A percentile compares a stretch with the other conserved stretches of the same genome.
phyloP scores from a whole-genome alignment of 1,140 invertebrate species.

The Mylabris phalerata region DNA sequence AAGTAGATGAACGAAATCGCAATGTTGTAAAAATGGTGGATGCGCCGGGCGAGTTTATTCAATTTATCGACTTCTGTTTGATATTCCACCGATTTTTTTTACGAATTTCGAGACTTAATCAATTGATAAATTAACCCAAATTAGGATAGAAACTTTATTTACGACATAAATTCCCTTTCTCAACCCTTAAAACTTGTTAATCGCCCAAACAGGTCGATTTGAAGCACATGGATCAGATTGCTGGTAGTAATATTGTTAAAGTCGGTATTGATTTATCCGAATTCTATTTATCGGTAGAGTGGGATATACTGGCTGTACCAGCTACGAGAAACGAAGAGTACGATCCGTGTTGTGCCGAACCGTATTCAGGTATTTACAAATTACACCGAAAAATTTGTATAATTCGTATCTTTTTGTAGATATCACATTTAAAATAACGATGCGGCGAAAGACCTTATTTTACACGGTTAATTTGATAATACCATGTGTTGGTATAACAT shows the following conservation, averaged over 20 bases:
- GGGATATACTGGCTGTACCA: constrained; percentile 88
- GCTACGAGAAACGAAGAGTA: constrained; percentile 86
- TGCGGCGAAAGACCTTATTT: constrained; percentile 85
- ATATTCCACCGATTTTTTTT: too few species aligned
- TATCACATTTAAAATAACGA: constrained; percentile 94
- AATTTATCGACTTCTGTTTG: too few species aligned
- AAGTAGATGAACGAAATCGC: too few species aligned
- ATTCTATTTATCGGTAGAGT: constrained; percentile 91
- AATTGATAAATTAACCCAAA: too few species aligned
- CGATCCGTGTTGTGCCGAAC: constrained; percentile 77
- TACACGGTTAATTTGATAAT: constrained; percentile 89
- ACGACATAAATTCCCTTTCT: too few species aligned
- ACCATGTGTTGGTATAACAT: constrained; percentile 85
- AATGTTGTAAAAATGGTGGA: neutral
- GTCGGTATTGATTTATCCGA: constrained; percentile 84
- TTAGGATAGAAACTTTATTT: too few species aligned
- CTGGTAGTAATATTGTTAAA: constrained; percentile 69
- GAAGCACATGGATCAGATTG: constrained; percentile 70
- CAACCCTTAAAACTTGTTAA: too few species aligned
- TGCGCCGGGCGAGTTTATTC: neutral
- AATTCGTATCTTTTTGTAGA: constrained; percentile 52
- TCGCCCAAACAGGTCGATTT: constrained; percentile 63
- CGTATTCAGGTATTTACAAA: constrained; percentile 63
- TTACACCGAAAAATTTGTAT: neutral
- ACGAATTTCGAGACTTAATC: too few species aligned